Conservation (phyloP, 2,888 invertebrate genomes). For the Lepeophtheirus nordmannii region DNA sequence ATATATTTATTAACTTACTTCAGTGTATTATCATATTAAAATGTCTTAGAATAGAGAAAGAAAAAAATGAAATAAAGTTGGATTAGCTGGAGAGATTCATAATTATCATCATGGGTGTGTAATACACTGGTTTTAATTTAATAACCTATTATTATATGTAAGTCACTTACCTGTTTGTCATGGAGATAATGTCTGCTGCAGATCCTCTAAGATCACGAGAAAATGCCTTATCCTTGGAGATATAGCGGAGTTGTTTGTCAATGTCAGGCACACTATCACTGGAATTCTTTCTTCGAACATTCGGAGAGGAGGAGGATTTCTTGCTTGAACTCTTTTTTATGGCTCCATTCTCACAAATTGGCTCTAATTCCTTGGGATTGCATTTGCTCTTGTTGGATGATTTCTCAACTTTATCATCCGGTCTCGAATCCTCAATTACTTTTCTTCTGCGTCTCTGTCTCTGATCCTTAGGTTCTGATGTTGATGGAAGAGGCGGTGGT, state of each 20-base stretch:
- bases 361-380: not conserved
- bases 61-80: no score
- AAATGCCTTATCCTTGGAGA: not conserved
- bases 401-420: no score
- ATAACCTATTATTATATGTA: not conserved
- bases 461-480: not conserved
- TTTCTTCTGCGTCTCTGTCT: no score
- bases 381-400: no score
- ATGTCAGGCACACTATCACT: not conserved
- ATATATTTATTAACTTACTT: no score
- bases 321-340: not conserved
- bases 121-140: not conserved
- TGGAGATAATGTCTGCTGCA: not conserved
- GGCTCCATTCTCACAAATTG: not conserved
- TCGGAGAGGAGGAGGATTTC: not conserved
- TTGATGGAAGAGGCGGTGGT: not conserved
- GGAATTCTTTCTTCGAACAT: not conserved
- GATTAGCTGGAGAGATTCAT: no score
- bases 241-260: not conserved
- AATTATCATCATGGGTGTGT: no score
- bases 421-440: no score
- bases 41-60: no score
- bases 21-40: no score
- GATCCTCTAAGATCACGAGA: slow-evolving; percentile 12
- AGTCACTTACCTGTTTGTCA: not conserved